These are phyloP conservation scores for Lordiphosa fenestrarum DNA, from an alignment of 2,888 invertebrate genomes.

Conservation along the genomic window DNA sequence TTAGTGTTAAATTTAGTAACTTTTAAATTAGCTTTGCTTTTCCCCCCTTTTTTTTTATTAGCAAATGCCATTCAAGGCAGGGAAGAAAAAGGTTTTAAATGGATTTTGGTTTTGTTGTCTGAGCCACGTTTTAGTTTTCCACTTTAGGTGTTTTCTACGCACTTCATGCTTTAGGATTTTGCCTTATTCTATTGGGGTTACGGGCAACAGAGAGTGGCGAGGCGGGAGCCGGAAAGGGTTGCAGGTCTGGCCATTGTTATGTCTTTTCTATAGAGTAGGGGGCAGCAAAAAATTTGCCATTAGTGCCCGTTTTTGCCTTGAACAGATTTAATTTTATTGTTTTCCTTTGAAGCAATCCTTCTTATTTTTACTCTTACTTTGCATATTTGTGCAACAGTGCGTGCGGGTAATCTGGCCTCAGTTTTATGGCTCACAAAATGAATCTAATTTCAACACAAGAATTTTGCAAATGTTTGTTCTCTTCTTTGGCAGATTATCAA, in stretches of 20 bases:
- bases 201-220: slow-evolving; percentile 4
- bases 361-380: slow-evolving; percentile 25
- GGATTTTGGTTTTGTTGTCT: slow-evolving; percentile 39
- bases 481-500: slow-evolving; percentile 89
- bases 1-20: slow-evolving; percentile 64
- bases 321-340: slow-evolving; percentile 78
- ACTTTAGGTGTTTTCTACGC: slow-evolving; percentile 56
- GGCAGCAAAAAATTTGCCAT: slow-evolving; percentile 48
- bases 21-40: slow-evolving; percentile 69
- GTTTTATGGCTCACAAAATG: slow-evolving; percentile 71
- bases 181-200: slow-evolving; percentile 69
- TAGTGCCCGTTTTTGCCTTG: slow-evolving; percentile 55
- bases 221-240: slow-evolving; percentile 10
- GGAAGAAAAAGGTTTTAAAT: slow-evolving; percentile 21
- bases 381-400: slow-evolving; percentile 59
- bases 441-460: slow-evolving; percentile 6
- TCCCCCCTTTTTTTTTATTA: slow-evolving; percentile 29
- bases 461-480: slow-evolving; percentile 14
- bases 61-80: slow-evolving; percentile 59
- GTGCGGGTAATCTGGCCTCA: slow-evolving; percentile 66
- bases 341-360: slow-evolving; percentile 55
- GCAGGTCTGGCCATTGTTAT: slow-evolving; percentile 53
- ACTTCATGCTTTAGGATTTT: slow-evolving; percentile 53
- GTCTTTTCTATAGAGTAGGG: slow-evolving; percentile 53
- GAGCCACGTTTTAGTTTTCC: slow-evolving; percentile 67